Base-by-base conservation (phyloP, 2,888 invertebrate genomes). In the Drosophila siamana region DNA sequence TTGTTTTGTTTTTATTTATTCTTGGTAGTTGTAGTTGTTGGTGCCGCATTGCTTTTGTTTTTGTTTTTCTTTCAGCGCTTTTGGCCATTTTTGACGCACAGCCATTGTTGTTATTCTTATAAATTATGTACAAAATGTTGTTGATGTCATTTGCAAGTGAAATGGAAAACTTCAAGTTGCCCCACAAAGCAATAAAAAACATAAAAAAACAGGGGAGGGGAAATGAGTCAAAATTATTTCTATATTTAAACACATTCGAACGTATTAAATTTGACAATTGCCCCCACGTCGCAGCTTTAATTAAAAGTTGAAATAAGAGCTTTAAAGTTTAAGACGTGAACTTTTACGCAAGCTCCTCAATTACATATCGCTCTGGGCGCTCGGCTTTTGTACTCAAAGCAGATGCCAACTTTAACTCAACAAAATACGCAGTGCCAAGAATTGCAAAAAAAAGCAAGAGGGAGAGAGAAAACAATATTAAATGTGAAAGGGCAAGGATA, bases 111-210 rank as follows among this genome's bases (percentile, higher is more conserved):
- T 47, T 41, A 40, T 52, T 67, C 54, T 62, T 71, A 73, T 78
- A 69, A 75, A 74, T 74, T 76, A 67, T 80, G 75, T 73, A 75
- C 66, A 66, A 75, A 80, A 78, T 74, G 71, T 71, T 80, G 70
- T 80, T 83, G 78, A 71, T 80, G 78, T 73, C 78, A 78, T 69
- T 75, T 57, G 33, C n/a, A 69, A 74, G 55, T 47, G 57, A 44
- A 77, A 71, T 47, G 64, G 51, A 56, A 73, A 70, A 68, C 62
- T 69, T 69, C 28, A 44, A 33, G 33, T 24, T 6, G 5, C 47
- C 7, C 47, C 7, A 30, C n/a, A 26, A 26, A 26, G 6, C 33
- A 33, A n/a, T n/a, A n/a, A n/a, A n/a, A n/a, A n/a, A n/a, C n/a
- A n/a, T n/a, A 4, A 11, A 28, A 2, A 9, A 28, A 28, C 28